Base-by-base conservation (phyloP, 2,113 vertebrate genomes). In the Cryptotis parvus region DNA sequence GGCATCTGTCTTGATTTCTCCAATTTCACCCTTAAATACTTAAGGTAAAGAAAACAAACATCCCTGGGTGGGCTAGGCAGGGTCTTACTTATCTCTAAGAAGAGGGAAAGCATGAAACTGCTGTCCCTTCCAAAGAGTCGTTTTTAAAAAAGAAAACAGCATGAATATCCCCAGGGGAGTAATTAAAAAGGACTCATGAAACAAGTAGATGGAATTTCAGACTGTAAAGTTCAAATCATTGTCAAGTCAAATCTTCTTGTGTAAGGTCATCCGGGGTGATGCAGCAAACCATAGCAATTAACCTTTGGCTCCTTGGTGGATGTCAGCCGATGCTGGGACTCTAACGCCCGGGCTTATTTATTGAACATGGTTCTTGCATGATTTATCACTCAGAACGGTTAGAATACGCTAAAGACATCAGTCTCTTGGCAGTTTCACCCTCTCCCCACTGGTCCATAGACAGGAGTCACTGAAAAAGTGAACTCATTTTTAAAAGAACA, bases 121-220 rank as follows among this genome's bases (percentile, higher is more conserved):
- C 29, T 45, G 33, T 94, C 49, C 35, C 49, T 92, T 94, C 68
- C 92, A 92, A 95, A 92, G 80, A 91, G 89, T 97, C 95, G 97
- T 97, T 96, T 29, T 74, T 94, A 58, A 76, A 90, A 87, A 89
- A 61, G 97, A 97, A 98, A 97, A 96, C 88, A 96, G 96, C 94
- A 97, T 77, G n/a, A 91, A 94, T 90, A 94, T 89, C 89, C 96
- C 87, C 95, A 90, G 93, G 94, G 95, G 97, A 84, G 93, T 96
- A 96, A 98, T 98, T 97, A 97, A 96, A 97, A 97, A 95, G 96
- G 91, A 94, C 96, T 98, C 73, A 39, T 94, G 93, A 93, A 95
- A 94, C 94, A 96, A 98, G 96, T 14, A 29, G 92, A 96, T 96
- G 94, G 96, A 97, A 97, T 97, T 97, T 97, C 96, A 97, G 95